Base-by-base conservation (phyloP, 2,888 invertebrate species). In the Ommatoiulus sabulosus region DNA sequence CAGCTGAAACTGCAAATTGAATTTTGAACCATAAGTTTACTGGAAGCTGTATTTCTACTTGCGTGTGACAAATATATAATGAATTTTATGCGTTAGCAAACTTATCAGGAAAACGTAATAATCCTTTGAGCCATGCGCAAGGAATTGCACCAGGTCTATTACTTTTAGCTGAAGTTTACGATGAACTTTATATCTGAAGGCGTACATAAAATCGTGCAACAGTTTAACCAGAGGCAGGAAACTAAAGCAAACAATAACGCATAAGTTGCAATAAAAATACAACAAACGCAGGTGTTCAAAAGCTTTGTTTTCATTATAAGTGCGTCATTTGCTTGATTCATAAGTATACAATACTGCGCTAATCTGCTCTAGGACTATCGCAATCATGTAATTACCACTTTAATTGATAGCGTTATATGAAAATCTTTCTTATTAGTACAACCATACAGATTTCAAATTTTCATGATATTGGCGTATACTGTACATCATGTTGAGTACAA, bases 91-190 rank as follows among this genome's bases (percentile, higher is more conserved):
- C 17, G 63, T 63, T n/a, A 3, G n/a, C 63, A 63, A 63, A 17
- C n/a, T 63, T 57, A 63, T n/a, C n/a, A n/a, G n/a, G 15, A 63
- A 63, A 63, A 63, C n/a, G 6, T 5, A 63, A n/a, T 63, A 63
- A n/a, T 63, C 63, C 63, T 4, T 63, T 63, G n/a, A 63, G n/a
- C 63, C 63, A 63, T 20, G 5, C 3, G 63, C 5, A 63, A 63
- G 63, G n/a, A 63, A 7, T 63, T 63, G 63, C 63, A 63, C 63
- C n/a, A 20, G 63, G 63, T 63, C 63, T 63, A n/a, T 57, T 57
- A 57, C 10, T 57, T 57, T 57, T 3, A 57, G 57, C 17, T 57
- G 12, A 10, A 57, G 57, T 57, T 57, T 57, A 57, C 57, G 17
- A 57, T 57, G 57, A 15, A 57, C 12, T 48, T 48, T 57, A 57